These are phyloP conservation scores for Bombus picipes DNA, from an alignment of 1,140 invertebrate genomes.

Conservation along the genomic window DNA sequence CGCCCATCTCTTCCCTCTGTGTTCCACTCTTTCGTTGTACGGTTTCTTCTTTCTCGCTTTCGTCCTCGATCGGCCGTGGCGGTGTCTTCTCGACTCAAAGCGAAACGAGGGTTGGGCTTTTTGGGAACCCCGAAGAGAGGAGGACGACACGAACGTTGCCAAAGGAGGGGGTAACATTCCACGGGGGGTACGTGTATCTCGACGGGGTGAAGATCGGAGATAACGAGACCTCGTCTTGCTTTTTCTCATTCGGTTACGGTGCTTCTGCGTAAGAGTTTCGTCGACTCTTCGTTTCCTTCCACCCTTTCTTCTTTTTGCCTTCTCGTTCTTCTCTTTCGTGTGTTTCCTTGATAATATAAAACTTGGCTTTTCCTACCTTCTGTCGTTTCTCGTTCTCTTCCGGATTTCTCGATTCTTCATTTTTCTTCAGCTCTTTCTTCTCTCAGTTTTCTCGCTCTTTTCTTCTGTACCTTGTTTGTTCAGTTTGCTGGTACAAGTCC, in stretches of 20 bases:
- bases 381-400: too few relatives aligned
- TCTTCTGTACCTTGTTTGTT: too few relatives aligned
- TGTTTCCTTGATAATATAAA: not conserved
- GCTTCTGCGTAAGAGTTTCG: not conserved
- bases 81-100: conserved; percentile 54
- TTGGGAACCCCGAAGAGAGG: conserved; percentile 49
- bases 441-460: too few relatives aligned
- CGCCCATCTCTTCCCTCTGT: not conserved
- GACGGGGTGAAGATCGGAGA: conserved; percentile 68
- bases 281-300: not conserved
- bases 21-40: not conserved
- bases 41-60: conserved; percentile 1
- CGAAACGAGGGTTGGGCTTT: conserved; percentile 58
- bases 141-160: conserved; percentile 7
- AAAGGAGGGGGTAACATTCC: conserved; percentile 61
- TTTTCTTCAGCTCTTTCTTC: not conserved
- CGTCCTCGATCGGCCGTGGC: conserved; percentile 28
- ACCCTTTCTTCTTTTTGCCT: not conserved
- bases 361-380: too few relatives aligned
- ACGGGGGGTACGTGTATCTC: conserved; percentile 69
- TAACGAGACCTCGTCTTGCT: conserved; percentile 56
- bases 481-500: too few relatives aligned
- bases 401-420: not conserved
- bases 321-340: not conserved
- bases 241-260: conserved; percentile 38